Percentiles rank a stretch among this genome's conserved stretches.
Conservation (phyloP, 2,113 vertebrate species). For the Trachemys scripta region DNA sequence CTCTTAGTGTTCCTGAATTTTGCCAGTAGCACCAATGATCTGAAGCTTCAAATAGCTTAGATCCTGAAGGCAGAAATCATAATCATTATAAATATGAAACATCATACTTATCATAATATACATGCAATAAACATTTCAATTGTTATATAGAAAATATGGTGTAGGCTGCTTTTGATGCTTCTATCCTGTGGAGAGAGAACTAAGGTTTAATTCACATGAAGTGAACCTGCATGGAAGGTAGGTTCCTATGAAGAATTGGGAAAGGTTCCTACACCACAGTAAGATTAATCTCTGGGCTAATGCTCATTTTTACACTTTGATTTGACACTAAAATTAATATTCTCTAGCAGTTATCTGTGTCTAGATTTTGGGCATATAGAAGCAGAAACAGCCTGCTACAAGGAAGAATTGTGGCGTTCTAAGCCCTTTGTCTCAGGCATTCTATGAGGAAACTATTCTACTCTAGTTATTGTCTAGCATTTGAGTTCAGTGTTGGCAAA, state of each 20-base stretch:
- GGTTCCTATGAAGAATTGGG: not conserved
- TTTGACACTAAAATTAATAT: slow-evolving; percentile 31
- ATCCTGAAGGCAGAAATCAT: slow-evolving; percentile 15
- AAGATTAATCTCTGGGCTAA: not conserved
- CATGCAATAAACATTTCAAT: not conserved
- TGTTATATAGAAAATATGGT: not conserved
- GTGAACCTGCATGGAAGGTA: not conserved
- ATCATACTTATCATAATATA: not conserved
- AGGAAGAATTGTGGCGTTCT: not conserved
- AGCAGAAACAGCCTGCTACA: slow-evolving; percentile 12
- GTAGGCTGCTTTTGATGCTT: not conserved
- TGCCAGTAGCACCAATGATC: not conserved
- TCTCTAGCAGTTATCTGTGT: not conserved
- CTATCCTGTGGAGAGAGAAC: not conserved
- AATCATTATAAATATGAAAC: not conserved
- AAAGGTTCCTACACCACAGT: not conserved
- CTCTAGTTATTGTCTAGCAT: slow-evolving; percentile 61
- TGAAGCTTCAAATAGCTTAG: not conserved
- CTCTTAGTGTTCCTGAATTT: not conserved
- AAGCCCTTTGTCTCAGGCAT: slow-evolving; percentile 44
- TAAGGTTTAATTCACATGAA: not conserved
- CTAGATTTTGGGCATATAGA: slow-evolving; percentile 1
- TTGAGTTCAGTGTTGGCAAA: slow-evolving; percentile 71
- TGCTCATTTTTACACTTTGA: slow-evolving; percentile 37
- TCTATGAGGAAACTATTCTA: slow-evolving; percentile 22